These are phyloP conservation scores for Penaeus japonicus DNA, from an alignment of 1,140 invertebrate genomes.

Conservation along the genomic window DNA sequence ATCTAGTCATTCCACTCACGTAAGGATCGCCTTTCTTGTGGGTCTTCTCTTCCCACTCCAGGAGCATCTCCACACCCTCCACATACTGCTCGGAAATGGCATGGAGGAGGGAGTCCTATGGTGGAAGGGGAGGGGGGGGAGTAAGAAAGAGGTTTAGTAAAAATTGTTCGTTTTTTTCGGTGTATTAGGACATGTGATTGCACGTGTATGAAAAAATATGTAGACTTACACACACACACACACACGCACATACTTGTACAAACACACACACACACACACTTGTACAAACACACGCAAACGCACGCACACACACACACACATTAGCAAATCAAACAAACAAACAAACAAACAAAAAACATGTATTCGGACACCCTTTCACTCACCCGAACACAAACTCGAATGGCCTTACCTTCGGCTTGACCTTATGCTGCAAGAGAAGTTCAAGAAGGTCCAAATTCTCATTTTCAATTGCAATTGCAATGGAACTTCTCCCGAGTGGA, in stretches of 20 bases:
- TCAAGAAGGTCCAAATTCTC: constrained; percentile 68
- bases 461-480: constrained; percentile 94
- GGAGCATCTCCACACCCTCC: constrained; percentile 88
- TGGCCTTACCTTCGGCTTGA: constrained; percentile 53
- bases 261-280: too few relatives aligned
- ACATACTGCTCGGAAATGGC: constrained; percentile 95
- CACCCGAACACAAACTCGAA: not conserved
- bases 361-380: not conserved
- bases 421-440: constrained; percentile 24
- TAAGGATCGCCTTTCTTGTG: constrained; percentile 80
- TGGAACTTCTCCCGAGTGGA: constrained; percentile 85
- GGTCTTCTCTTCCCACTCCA: constrained; percentile 85
- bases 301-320: not conserved
- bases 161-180: too few relatives aligned
- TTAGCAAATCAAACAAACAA: not conserved
- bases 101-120: constrained; percentile 72
- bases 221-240: not conserved
- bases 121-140: not conserved
- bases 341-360: not conserved
- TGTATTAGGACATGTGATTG: not conserved
- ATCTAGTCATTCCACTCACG: constrained; percentile 68
- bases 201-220: not conserved
- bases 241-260: too few relatives aligned
- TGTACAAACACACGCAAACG: not conserved
- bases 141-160: too few relatives aligned